Percentiles rank a stretch among this genome's conserved stretches.
Conservation (phyloP, 2,888 invertebrate genomes). For the Cynaeus angustus region DNA sequence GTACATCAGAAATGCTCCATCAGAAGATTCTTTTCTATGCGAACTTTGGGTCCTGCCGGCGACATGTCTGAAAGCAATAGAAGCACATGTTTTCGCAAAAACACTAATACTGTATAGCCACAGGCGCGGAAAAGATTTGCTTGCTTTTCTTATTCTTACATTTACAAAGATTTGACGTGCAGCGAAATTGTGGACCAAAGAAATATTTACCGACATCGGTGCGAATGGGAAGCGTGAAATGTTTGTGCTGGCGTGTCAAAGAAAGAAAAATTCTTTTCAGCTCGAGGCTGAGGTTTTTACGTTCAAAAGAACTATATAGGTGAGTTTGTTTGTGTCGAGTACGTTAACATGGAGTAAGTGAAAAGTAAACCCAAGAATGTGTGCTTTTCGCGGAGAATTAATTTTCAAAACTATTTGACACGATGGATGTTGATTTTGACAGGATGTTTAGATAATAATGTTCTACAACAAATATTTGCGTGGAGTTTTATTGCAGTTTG, state of each 20-base stretch:
- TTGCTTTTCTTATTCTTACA: conserved; percentile 52
- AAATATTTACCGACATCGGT: conserved; percentile 20
- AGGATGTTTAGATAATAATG: conserved; percentile 1
- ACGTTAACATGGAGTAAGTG: background rate
- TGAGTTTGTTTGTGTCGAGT: conserved; percentile 5
- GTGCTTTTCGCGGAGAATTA: background rate
- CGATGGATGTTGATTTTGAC: background rate
- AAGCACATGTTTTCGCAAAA: conserved; percentile 30
- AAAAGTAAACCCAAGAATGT: background rate
- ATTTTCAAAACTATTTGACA: background rate
- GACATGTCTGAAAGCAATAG: conserved; percentile 15
- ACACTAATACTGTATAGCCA: conserved; percentile 28
- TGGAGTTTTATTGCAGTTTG: background rate
- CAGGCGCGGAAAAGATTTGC: conserved; percentile 51
- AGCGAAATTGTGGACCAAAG: conserved; percentile 41
- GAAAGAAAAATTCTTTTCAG: conserved; percentile 26
- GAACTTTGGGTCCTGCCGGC: background rate
- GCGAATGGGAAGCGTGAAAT: background rate
- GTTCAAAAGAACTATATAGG: conserved; percentile 1
- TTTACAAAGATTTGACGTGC: conserved; percentile 55
- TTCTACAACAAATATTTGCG: background rate
- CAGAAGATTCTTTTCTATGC: conserved; percentile 2
- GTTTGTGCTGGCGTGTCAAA: conserved; percentile 18
- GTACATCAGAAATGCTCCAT: conserved; percentile 10
- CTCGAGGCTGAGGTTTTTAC: conserved; percentile 3